A percentile compares a stretch with the other conserved stretches of the same genome.
Evolutionary conservation across 2,888 invertebrate species (phyloP).

Genomic region (Dryobotodes eremita): DNA sequence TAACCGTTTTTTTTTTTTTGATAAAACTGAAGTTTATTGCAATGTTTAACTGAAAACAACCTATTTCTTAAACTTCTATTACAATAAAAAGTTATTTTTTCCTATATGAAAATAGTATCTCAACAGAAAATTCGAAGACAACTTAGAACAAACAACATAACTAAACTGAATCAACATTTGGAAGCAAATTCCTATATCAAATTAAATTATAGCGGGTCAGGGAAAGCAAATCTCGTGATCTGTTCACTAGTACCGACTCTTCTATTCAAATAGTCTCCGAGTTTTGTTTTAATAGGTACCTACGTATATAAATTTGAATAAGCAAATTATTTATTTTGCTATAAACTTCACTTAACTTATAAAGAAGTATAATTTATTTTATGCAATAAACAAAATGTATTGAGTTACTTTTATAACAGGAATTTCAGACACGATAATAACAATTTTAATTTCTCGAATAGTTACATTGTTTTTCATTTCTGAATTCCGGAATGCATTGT

Average conservation of each 20-base stretch:
- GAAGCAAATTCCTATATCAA: constrained; percentile 63
- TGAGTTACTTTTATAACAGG: not conserved
- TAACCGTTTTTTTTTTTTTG: not conserved
- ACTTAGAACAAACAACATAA: constrained; percentile 56
- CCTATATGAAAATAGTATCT: constrained; percentile 35
- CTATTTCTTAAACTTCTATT: not conserved
- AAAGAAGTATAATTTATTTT: not conserved
- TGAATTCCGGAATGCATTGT: not conserved
- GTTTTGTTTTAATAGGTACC: constrained; percentile 54
- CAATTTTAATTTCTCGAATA: not conserved
- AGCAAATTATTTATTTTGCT: constrained; percentile 35
- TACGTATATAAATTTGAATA: constrained; percentile 40
- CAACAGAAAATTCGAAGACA: constrained; percentile 37
- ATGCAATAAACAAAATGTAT: constrained; percentile 1
- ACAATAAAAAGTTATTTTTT: not conserved
- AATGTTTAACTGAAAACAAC: not conserved
- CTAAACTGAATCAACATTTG: constrained; percentile 63
- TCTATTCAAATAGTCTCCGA: constrained; percentile 62
- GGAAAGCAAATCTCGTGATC: constrained; percentile 51
- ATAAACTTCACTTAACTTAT: constrained; percentile 36
- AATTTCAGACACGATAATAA: not conserved
- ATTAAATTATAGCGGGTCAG: constrained; percentile 65
- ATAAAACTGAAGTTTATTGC: not conserved
- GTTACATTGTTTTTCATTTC: constrained; percentile 5
- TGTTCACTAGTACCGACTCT: constrained; percentile 59